Evolutionary conservation across 2,888 invertebrate species (phyloP), one percentile per base, ranked within the genome.

Genomic region (Chloroclysta siterata): DNA sequence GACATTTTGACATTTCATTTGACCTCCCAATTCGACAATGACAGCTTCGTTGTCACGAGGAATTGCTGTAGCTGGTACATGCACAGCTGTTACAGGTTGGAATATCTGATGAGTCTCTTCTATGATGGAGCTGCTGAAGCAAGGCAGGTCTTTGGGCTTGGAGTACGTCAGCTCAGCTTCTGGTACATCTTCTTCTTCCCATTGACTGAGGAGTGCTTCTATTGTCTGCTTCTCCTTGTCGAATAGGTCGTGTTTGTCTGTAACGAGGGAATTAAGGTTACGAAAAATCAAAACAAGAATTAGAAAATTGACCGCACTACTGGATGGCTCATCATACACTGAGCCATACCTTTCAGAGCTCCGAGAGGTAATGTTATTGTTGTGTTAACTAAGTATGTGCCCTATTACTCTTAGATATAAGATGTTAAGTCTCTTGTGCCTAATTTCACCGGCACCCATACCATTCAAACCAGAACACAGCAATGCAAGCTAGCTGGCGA

Each of bases 131-230:
- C 81, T 85, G 72, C 87, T 90, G 73, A 92, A 92, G 69, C 91
- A 90, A 0, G 89, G 82, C 0, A 90, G 53, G 41, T 89, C 88
- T 50, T 69, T 70, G 11, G 76, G 67, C 62, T 78, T 83, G 7
- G 69, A 68, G 57, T 73, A 72, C 1, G 61, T 63, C 0, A 87
- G 70, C 68, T 91, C 92, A 0, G 82, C 69, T 59, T 84, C 87
- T 0, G 92, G 92, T 0, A 88, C 74, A 5, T 92, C 93, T 36
- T 93, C 93, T 60, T 93, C 93, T 0, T 83, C 86, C 93, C 93
- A 93, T 71, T 93, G 93, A 72, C 89, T 90, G 54, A 93, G 85
- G 0, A 93, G 77, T 0, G 83, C 85, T 65, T 89, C 90, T 22
- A 93, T 91, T 8, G 92, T 90, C 72, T 86, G 84, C 44, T 90